Percentiles rank a stretch among this genome's conserved stretches.
These are phyloP conservation scores for Fistularia tabacaria DNA, from an alignment of 2,797 vertebrate species.

Conservation along the genomic window DNA sequence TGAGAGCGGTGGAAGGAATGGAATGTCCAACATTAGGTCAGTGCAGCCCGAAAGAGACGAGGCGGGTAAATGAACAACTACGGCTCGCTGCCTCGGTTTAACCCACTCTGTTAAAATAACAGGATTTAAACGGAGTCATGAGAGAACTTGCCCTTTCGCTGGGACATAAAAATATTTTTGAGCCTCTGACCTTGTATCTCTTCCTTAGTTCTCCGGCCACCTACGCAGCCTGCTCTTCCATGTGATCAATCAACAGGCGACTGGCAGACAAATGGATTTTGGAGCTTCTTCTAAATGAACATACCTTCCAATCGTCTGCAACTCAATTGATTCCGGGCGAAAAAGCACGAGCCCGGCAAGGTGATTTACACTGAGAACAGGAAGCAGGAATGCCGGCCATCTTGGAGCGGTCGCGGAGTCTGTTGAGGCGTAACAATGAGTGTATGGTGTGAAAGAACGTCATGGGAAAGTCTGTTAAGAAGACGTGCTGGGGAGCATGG, in stretches of 20 bases:
- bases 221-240: neutral
- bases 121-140: neutral
- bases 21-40: slow-evolving; percentile 42
- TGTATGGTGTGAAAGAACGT: slow-evolving; percentile 14
- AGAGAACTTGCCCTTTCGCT: neutral
- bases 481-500: slow-evolving; percentile 7
- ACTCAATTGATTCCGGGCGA: too few relatives aligned
- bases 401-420: slow-evolving; percentile 5
- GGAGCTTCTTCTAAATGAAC: too few relatives aligned
- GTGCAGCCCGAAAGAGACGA: neutral
- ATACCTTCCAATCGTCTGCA: too few relatives aligned
- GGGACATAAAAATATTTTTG: neutral
- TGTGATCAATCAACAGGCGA: too few relatives aligned
- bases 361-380: slow-evolving; percentile 8
- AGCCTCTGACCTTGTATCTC: neutral
- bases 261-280: too few relatives aligned
- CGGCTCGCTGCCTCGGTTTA: neutral
- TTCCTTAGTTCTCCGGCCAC: neutral
- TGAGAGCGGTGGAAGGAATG: slow-evolving; percentile 42
- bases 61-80: slow-evolving; percentile 39
- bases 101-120: slow-evolving; percentile 1
- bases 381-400: slow-evolving; percentile 13
- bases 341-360: neutral
- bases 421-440: slow-evolving; percentile 25
- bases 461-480: slow-evolving; percentile 42